Evolutionary conservation across 2,888 invertebrate species (phyloP), one percentile per base, ranked within the genome.

Genomic region (Heliconius sara): DNA sequence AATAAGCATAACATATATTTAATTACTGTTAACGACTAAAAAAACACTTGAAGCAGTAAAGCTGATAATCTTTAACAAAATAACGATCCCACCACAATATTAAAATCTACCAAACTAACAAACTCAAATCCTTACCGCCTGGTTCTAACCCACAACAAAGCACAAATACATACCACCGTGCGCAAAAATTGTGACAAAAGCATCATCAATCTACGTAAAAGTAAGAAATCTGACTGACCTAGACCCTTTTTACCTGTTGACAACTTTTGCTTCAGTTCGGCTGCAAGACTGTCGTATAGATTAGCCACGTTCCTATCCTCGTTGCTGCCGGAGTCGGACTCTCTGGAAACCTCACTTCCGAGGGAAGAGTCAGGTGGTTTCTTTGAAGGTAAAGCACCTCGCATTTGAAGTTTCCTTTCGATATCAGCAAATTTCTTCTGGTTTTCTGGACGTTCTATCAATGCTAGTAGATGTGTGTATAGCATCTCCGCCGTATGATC

Each of bases 401-500:
- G 91, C 91, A 95, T 93, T 83, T 95, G 95, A 0, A 95, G 86
- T 84, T 95, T 95, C 16, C 94, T 87, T 82, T 99, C 98, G 78
- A 98, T 97, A 88, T 98, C 97, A 3, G 96, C 96, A 87, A 98
- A 97, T 84, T 98, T 97, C 93, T 98, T 97, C 93, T 98, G 97
- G 94, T 98, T 97, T 89, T 98, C 97, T 60, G 99, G 97, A 83
- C 97, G 93, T 84, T 97, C 97, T 86, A 98, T 95, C 39, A 99
- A 93, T 13, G 97, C 96, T 92, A 98, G 97, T 80, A 99, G 93
- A 88, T 99, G 99, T 19, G 97, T 96, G 89, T 97, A 97, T 80
- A 99, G 96, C 89, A 98, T 96, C 82, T 97, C 96, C 0, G 99
- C 99, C 30, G 99, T 99, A 89, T 98, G 98, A 83, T 98, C 97